A percentile compares a stretch with the other conserved stretches of the same genome.
Evolutionary conservation across 2,888 invertebrate genomes (phyloP).

Genomic region (Coremacera marginata): DNA sequence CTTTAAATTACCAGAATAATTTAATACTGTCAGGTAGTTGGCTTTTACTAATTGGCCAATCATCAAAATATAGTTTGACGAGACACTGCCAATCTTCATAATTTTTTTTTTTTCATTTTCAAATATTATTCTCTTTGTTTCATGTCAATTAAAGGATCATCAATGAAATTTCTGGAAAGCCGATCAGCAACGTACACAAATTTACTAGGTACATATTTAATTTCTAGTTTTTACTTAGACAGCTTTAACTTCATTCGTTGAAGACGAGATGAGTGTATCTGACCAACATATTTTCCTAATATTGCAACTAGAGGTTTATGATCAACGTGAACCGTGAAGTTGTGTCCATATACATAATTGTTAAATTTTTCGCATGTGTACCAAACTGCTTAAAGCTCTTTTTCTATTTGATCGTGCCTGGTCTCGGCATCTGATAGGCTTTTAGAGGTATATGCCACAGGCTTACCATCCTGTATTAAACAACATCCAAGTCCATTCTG

Average conservation of each 20-base stretch:
- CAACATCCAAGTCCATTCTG: conserved; percentile 46
- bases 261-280: conserved; percentile 32
- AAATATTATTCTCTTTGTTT: conserved; percentile 34
- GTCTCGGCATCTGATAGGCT: conserved; percentile 40
- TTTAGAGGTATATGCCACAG: conserved; percentile 46
- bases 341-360: conserved; percentile 40
- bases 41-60: conserved; percentile 37
- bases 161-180: conserved; percentile 40
- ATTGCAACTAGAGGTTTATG: conserved; percentile 40
- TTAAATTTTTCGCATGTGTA: conserved; percentile 48
- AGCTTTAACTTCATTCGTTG: conserved; percentile 36
- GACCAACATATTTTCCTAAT: conserved; percentile 26
- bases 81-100: conserved; percentile 23
- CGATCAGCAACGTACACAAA: conserved; percentile 39
- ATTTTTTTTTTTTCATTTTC: conserved; percentile 31
- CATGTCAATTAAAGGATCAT: conserved; percentile 27
- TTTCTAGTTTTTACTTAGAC: conserved; percentile 35
- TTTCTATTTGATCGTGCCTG: conserved; percentile 43
- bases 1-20: conserved; percentile 36
- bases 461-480: conserved; percentile 45
- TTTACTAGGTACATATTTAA: conserved; percentile 37
- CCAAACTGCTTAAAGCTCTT: conserved; percentile 48
- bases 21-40: conserved; percentile 34
- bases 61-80: conserved; percentile 23
- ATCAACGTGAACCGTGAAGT: conserved; percentile 37